Evolutionary conservation across 2,113 vertebrate genomes (phyloP).

Genomic region (Australoheros scitulus): DNA sequence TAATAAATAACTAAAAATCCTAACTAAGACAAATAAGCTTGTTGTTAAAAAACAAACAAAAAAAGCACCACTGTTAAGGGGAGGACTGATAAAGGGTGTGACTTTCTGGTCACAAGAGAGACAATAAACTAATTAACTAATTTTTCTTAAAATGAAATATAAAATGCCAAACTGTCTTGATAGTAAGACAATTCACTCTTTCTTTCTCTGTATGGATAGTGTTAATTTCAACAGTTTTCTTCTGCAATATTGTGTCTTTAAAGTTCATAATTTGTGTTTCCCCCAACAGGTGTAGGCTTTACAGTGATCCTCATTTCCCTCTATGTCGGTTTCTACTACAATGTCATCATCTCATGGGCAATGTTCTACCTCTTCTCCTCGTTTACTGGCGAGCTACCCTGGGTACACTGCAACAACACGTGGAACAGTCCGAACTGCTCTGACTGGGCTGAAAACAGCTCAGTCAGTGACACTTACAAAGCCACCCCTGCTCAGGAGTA

Average conservation of each 20-base stretch:
- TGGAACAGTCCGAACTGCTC: constrained; percentile 91
- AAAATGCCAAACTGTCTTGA: not conserved
- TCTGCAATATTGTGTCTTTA: not conserved
- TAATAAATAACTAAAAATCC: too few relatives aligned
- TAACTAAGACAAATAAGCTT: too few relatives aligned
- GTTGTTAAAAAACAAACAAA: too few relatives aligned
- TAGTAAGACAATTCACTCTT: not conserved
- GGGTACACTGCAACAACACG: constrained; percentile 90
- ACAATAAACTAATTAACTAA: not conserved
- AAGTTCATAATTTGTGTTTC: not conserved
- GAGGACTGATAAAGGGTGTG: too few relatives aligned
- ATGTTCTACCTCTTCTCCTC: constrained; percentile 87
- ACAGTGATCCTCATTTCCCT: constrained; percentile 87
- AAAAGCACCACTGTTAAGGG: too few relatives aligned
- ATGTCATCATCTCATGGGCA: constrained; percentile 88
- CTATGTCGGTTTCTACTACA: constrained; percentile 88
- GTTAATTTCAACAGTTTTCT: not conserved
- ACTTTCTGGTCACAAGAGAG: not conserved
- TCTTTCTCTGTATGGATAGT: not conserved
- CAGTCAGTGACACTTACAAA: constrained; percentile 77
- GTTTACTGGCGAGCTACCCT: constrained; percentile 85
- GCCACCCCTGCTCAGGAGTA: constrained; percentile 89
- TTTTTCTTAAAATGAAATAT: not conserved
- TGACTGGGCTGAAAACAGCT: constrained; percentile 70
- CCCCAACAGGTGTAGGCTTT: constrained; percentile 82